A percentile compares a stretch with the other conserved stretches of the same genome.
Conservation (phyloP, 1,140 invertebrate genomes). For the Brachionus asplanchnoidis region DNA sequence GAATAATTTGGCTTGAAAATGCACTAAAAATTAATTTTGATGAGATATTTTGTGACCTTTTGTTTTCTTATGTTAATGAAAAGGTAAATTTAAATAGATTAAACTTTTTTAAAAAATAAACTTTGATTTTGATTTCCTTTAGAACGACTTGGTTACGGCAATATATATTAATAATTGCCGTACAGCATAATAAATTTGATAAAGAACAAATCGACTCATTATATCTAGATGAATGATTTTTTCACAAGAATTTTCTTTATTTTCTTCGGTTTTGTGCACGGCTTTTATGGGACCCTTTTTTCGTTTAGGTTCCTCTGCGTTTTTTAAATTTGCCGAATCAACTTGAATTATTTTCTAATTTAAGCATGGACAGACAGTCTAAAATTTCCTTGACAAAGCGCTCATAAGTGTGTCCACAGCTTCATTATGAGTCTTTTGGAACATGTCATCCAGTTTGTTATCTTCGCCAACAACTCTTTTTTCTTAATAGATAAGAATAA, state of each 20-base stretch:
- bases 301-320: not conserved
- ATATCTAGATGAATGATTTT: constrained; percentile 29
- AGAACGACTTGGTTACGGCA: constrained; percentile 13
- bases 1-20: too few species aligned
- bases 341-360: not conserved
- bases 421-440: not conserved
- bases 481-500: not conserved
- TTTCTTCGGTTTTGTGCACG: not conserved
- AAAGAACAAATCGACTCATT: not conserved
- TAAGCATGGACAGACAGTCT: too few species aligned
- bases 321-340: constrained; percentile 1
- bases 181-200: not conserved
- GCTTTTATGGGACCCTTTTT: constrained; percentile 2
- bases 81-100: not conserved
- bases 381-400: not conserved
- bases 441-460: not conserved
- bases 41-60: not conserved
- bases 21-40: constrained; percentile 16
- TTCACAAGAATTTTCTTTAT: not conserved
- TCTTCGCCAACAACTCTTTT: constrained; percentile 29
- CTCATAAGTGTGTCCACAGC: not conserved
- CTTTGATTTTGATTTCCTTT: not conserved
- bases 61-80: not conserved
- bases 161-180: not conserved
- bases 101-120: not conserved